phyloP scores from a whole-genome alignment of 2,113 vertebrate genomes.

The Propithecus coquereli region DNA sequence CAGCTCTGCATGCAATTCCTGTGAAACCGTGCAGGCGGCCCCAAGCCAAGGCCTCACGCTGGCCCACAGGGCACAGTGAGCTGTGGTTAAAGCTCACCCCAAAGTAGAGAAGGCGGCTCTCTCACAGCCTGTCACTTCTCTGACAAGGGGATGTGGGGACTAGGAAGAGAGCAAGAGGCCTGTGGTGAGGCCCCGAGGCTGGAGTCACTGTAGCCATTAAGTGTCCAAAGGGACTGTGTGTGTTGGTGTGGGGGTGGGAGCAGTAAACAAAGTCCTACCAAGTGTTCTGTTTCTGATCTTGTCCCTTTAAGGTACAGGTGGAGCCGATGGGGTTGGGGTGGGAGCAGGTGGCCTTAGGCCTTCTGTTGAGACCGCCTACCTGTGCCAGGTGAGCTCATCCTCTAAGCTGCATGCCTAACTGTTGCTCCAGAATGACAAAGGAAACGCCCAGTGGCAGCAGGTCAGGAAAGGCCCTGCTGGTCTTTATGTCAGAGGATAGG shows the following conservation, averaged over 20 bases:
- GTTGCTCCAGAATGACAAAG: background rate
- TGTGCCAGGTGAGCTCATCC: background rate
- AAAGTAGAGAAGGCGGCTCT: background rate
- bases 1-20: background rate
- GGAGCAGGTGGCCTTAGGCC: background rate
- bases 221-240: background rate
- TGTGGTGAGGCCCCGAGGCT: background rate
- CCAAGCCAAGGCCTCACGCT: background rate
- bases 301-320: background rate
- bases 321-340: background rate
- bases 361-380: background rate
- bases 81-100: fast-evolving
- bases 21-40: background rate
- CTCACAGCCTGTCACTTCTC: background rate
- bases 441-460: background rate
- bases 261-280: background rate
- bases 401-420: background rate
- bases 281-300: background rate
- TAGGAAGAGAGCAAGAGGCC: background rate
- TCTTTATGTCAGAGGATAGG: background rate
- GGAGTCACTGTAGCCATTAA: background rate
- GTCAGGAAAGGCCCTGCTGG: background rate
- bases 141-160: background rate
- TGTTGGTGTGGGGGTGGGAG: background rate
- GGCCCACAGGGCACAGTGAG: background rate